Evolutionary conservation across 1,140 invertebrate genomes (phyloP).

Genomic region (Platyscapa corneri): DNA sequence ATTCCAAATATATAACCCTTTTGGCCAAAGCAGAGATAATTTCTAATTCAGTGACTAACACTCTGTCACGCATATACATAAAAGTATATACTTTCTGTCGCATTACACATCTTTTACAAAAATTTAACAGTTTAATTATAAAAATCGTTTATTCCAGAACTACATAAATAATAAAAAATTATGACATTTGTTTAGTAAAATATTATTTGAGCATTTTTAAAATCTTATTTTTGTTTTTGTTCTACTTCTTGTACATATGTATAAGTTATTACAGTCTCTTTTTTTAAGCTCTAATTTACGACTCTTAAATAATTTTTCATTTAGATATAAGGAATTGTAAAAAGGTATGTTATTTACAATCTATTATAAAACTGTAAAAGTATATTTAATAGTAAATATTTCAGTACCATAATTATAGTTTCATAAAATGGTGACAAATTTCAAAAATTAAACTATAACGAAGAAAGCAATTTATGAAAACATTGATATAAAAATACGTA

Average conservation of each 20-base stretch:
- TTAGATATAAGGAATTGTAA: constrained; percentile 1
- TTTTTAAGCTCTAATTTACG: constrained; percentile 29
- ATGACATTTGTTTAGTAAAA: constrained; percentile 7
- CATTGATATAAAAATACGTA: constrained; percentile 60
- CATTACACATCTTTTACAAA: not conserved
- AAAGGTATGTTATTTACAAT: not conserved
- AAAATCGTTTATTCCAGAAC: not conserved
- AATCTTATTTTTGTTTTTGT: constrained; percentile 12
- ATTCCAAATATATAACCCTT: constrained; percentile 46
- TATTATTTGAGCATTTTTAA: constrained; percentile 22
- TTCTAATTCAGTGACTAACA: constrained; percentile 6
- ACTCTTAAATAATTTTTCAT: not conserved
- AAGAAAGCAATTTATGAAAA: constrained; percentile 51
- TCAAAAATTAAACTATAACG: not conserved
- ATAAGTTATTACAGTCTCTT: constrained; percentile 17
- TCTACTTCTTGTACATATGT: constrained; percentile 14
- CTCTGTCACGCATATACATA: not conserved
- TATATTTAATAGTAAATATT: not conserved
- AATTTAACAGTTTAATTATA: not conserved
- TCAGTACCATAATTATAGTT: not conserved
- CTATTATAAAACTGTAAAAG: not conserved
- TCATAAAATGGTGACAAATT: not conserved
- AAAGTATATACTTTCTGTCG: not conserved
- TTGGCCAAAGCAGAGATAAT: constrained; percentile 3
- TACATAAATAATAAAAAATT: constrained; percentile 8